Conservation (phyloP, 2,888 invertebrate species). For the Petrolisthes cinctipes region DNA sequence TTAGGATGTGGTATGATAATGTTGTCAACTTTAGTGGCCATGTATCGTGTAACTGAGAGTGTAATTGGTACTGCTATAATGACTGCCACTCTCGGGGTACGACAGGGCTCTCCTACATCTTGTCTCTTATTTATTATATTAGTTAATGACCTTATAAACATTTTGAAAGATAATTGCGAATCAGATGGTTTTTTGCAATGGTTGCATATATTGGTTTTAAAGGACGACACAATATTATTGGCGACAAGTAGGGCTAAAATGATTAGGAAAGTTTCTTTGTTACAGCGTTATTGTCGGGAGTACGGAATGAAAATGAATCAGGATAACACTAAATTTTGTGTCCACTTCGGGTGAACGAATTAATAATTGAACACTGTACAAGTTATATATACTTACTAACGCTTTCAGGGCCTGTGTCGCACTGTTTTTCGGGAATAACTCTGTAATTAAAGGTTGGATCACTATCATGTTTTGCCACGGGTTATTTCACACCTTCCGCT, state of each 20-base stretch:
- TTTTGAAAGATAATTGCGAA: background rate
- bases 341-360: background rate
- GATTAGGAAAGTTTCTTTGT: background rate
- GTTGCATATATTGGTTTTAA: conserved; percentile 2
- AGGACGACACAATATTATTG: background rate
- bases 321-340: background rate
- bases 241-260: background rate
- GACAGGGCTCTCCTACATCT: background rate
- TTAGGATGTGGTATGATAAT: conserved; percentile 2
- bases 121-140: background rate
- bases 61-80: conserved; percentile 13
- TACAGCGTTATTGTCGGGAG: background rate
- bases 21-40: background rate
- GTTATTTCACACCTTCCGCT: no score
- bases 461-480: no score
- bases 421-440: no score
- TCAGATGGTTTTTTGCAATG: background rate
- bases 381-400: background rate
- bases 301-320: background rate
- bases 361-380: background rate
- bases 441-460: no score
- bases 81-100: background rate
- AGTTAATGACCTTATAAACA: background rate
- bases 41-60: background rate
- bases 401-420: no score